Evolutionary conservation across 2,888 invertebrate genomes (phyloP), one percentile per base, ranked within the genome.

Genomic region (Oscheius sp.): DNA sequence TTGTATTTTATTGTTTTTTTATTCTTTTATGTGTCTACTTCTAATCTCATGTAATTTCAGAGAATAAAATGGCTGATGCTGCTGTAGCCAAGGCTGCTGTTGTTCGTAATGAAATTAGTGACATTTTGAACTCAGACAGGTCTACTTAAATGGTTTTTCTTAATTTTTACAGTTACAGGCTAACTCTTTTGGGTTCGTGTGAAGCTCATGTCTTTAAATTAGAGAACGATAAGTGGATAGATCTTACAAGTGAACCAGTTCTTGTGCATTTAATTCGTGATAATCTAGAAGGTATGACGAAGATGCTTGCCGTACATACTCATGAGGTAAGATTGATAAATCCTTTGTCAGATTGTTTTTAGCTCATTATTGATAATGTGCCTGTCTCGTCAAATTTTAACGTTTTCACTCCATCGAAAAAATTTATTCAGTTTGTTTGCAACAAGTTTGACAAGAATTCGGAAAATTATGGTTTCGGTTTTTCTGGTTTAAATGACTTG

Each of bases 351-450:
- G 1, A 20, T 28, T 3, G 17, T 47, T 59, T 66, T 22, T 41
- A 67, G 67, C 47, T 67, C 32, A 22, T 67, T 6, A 44, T 67
- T 32, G 36, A 67, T 30, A 59, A 59, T 20, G 57, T 67, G 22
- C 67, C 67, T 0, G 49, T 67, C 20, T 67, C 67, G 5, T 67
- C 67, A 24, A 67, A 57, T 17, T 67, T 67, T 41, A 59, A 67
- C 33, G 50, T 57, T 14, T 59, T 50, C 36, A 57, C 67, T 12
- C 59, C 57, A 22, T 67, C 67, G 28, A 67, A 67, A 28, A 67
- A 67, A 44, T 67, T 67, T 24, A 20, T 67, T 28, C 67, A 59
- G 20, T 67, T 67, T 59, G 59, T 67, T 45, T 45, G 67, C 51
- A 59, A 67, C 41, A 67, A 67, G 28, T 67, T 67, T 36, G 67